Conservation (phyloP, 2,113 vertebrate genomes). For the Trematomus loennbergii region DNA sequence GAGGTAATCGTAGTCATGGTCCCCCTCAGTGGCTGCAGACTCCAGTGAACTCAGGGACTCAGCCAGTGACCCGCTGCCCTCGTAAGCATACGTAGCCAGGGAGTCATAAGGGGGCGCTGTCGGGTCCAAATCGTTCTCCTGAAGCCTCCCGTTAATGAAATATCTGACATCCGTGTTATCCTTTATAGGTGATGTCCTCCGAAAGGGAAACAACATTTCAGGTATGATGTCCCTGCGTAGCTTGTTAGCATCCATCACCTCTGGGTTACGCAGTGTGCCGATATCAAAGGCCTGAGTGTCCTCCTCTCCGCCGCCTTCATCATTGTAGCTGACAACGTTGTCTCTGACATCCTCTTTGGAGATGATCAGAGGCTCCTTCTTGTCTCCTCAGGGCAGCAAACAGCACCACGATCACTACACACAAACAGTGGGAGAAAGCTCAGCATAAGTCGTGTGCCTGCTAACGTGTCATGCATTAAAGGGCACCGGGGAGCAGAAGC, state of each 20-base stretch:
- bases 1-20: constrained; percentile 98
- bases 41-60: constrained; percentile 97
- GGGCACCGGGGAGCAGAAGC: constrained; percentile 63
- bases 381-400: constrained; percentile 91
- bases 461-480: constrained; percentile 79
- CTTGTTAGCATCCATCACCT: constrained; percentile 94
- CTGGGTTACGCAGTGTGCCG: constrained; percentile 95
- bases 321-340: constrained; percentile 99
- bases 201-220: constrained; percentile 92
- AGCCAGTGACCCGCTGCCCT: constrained; percentile 93
- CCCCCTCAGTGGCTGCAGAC: constrained; percentile 91
- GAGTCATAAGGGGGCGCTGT: constrained; percentile 97
- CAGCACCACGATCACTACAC: constrained; percentile 79
- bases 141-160: constrained; percentile 94
- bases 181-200: constrained; percentile 92
- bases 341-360: constrained; percentile 98
- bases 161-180: constrained; percentile 95
- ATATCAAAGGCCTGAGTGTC: constrained; percentile 99
- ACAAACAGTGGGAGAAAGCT: constrained; percentile 47
- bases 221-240: constrained; percentile 95
- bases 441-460: constrained; percentile 65
- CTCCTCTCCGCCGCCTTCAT: constrained; percentile 97
- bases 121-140: constrained; percentile 94
- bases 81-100: constrained; percentile 96
- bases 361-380: constrained; percentile 98